Percentiles rank a stretch among this genome's conserved stretches.
These are phyloP conservation scores for Troilus luridus DNA, from an alignment of 2,888 invertebrate species.

Conservation along the genomic window DNA sequence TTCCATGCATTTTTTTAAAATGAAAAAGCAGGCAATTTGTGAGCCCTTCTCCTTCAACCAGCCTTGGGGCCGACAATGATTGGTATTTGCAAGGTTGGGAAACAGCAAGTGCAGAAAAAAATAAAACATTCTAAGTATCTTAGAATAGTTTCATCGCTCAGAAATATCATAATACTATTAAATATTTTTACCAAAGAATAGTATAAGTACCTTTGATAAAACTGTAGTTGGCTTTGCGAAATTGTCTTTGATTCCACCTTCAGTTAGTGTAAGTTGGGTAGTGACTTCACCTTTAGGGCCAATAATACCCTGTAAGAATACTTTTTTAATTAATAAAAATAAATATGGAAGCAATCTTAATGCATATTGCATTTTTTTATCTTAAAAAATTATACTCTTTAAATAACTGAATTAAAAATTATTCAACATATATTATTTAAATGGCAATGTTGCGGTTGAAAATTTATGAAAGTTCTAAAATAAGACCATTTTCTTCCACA, in stretches of 20 bases:
- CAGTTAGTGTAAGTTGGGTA: constrained; percentile 69
- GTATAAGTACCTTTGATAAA: constrained; percentile 62
- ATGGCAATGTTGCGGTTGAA: too few relatives aligned
- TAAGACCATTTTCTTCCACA: too few relatives aligned
- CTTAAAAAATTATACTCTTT: too few relatives aligned
- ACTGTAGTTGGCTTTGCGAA: constrained; percentile 60
- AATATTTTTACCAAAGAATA: background rate
- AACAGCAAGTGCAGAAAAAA: background rate
- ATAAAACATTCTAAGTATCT: background rate
- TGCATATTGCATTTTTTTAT: too few relatives aligned
- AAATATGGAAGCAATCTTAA: too few relatives aligned
- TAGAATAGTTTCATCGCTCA: background rate
- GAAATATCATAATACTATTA: background rate
- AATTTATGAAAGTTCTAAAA: too few relatives aligned
- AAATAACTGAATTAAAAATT: too few relatives aligned
- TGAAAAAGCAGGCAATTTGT: too few relatives aligned
- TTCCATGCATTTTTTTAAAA: too few relatives aligned
- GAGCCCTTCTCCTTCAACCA: too few relatives aligned
- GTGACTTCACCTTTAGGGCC: constrained; percentile 81
- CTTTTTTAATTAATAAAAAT: background rate
- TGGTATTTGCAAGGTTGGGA: background rate
- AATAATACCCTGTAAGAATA: constrained; percentile 75
- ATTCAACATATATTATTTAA: too few relatives aligned
- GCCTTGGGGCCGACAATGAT: too few relatives aligned
- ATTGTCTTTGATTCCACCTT: constrained; percentile 40